These are phyloP conservation scores for Polyommatus icarus DNA, from an alignment of 2,888 invertebrate species.

Conservation along the genomic window DNA sequence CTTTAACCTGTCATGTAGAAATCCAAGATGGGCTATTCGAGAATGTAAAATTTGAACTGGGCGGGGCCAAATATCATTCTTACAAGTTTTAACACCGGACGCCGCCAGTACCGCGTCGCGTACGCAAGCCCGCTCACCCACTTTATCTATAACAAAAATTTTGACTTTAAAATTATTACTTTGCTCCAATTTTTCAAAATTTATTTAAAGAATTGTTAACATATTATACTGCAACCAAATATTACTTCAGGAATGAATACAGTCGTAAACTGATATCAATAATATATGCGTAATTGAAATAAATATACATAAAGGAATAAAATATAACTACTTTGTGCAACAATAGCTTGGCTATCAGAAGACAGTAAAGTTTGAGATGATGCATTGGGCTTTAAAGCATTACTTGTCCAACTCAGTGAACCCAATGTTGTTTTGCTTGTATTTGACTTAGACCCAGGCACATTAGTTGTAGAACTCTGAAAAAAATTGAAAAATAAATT, in stretches of 20 bases:
- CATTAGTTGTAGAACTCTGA: constrained; percentile 57
- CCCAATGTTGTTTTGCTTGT: constrained; percentile 68
- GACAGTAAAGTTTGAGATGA: constrained; percentile 67
- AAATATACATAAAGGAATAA: background rate
- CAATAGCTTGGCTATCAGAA: constrained; percentile 59
- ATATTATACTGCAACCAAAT: too few relatives aligned
- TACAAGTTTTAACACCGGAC: constrained; percentile 92
- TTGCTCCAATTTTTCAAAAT: too few relatives aligned
- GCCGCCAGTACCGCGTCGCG: constrained; percentile 92
- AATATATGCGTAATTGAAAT: background rate
- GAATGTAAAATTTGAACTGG: constrained; percentile 84
- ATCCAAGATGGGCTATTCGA: constrained; percentile 92
- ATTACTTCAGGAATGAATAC: too few relatives aligned
- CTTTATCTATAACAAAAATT: constrained; percentile 44
- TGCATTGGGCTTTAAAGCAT: constrained; percentile 53
- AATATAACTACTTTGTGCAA: constrained; percentile 52
- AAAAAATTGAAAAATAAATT: constrained; percentile 25
- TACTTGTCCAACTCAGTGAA: constrained; percentile 61
- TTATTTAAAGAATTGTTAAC: too few relatives aligned
- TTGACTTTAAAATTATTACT: too few relatives aligned
- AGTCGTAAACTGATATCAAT: background rate
- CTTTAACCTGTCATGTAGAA: constrained; percentile 89
- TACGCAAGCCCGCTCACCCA: constrained; percentile 68
- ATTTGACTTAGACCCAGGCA: constrained; percentile 54
- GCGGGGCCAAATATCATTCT: constrained; percentile 63